Conservation (phyloP, 2,888 invertebrate species). For the Sinhomidia bicolor region DNA sequence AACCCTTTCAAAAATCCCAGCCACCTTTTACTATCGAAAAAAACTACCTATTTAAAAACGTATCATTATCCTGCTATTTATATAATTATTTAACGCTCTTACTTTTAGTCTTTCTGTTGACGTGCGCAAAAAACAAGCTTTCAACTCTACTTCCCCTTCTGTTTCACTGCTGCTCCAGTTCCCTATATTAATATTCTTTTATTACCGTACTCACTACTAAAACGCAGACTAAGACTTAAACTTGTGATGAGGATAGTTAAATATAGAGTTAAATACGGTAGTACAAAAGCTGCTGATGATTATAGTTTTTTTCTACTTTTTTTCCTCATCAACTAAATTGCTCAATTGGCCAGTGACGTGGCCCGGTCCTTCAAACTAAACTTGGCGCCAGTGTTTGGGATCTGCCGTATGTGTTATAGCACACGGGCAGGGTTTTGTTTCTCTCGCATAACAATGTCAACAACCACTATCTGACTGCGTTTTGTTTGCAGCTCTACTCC, state of each 20-base stretch:
- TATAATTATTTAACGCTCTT: too few relatives aligned
- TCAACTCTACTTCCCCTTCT: too few relatives aligned
- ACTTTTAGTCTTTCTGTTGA: too few relatives aligned
- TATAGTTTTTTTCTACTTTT: slow-evolving; percentile 11
- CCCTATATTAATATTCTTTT: too few relatives aligned
- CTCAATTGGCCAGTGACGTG: slow-evolving; percentile 73
- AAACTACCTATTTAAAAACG: neutral
- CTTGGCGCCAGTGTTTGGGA: slow-evolving; percentile 44
- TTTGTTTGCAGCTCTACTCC: neutral
- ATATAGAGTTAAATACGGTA: neutral
- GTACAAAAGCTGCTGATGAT: slow-evolving; percentile 30
- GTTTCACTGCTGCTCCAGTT: too few relatives aligned
- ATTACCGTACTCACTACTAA: too few relatives aligned
- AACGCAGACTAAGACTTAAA: too few relatives aligned
- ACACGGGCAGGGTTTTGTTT: slow-evolving; percentile 36
- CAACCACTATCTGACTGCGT: neutral
- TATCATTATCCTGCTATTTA: too few relatives aligned
- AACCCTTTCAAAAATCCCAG: neutral
- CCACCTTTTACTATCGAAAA: neutral
- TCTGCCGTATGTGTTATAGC: neutral
- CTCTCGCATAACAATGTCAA: neutral
- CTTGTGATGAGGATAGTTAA: too few relatives aligned
- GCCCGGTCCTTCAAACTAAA: slow-evolving; percentile 70
- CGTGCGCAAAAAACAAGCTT: too few relatives aligned
- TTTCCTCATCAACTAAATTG: slow-evolving; percentile 58